These are phyloP conservation scores for Meleagris gallopavo DNA, from an alignment of 2,113 vertebrate species.

Conservation along the genomic window DNA sequence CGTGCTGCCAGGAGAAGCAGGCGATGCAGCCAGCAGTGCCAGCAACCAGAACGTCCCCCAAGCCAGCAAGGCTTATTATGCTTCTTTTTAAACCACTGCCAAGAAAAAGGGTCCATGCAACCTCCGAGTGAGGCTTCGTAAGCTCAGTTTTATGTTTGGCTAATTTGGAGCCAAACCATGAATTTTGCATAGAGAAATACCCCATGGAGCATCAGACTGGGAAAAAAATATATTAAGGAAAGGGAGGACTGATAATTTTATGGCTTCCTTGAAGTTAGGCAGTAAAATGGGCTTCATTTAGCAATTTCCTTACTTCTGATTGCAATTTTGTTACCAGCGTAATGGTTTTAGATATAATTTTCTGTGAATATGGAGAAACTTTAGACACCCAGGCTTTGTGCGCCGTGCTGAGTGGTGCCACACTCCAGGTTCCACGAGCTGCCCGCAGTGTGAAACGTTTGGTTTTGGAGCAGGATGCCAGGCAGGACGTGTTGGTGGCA, in stretches of 20 bases:
- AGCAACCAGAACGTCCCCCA: constrained; percentile 44
- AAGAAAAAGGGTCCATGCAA: constrained; percentile 60
- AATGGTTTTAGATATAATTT: accelerated
- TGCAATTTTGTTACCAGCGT: constrained; percentile 1
- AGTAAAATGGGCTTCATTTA: constrained; percentile 55
- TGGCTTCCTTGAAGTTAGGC: constrained; percentile 27
- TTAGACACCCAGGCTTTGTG: background rate
- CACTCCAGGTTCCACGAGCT: background rate
- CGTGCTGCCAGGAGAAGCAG: background rate
- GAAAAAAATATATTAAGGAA: constrained; percentile 44
- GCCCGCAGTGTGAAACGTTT: background rate
- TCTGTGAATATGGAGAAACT: background rate
- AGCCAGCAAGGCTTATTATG: constrained; percentile 60
- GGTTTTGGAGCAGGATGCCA: background rate
- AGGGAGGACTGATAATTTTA: constrained; percentile 62
- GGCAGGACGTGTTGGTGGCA: background rate
- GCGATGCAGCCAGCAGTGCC: constrained; percentile 15
- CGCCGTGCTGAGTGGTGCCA: background rate
- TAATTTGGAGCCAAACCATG: constrained; percentile 57
- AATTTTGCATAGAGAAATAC: constrained; percentile 54
- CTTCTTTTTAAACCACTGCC: constrained; percentile 63
- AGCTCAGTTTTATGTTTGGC: constrained; percentile 53
- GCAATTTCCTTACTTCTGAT: constrained; percentile 30
- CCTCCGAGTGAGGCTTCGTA: constrained; percentile 49
- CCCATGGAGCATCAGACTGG: constrained; percentile 21